Evolutionary conservation across 2,888 invertebrate species (phyloP).

Genomic region (Luffia ferchaultella): DNA sequence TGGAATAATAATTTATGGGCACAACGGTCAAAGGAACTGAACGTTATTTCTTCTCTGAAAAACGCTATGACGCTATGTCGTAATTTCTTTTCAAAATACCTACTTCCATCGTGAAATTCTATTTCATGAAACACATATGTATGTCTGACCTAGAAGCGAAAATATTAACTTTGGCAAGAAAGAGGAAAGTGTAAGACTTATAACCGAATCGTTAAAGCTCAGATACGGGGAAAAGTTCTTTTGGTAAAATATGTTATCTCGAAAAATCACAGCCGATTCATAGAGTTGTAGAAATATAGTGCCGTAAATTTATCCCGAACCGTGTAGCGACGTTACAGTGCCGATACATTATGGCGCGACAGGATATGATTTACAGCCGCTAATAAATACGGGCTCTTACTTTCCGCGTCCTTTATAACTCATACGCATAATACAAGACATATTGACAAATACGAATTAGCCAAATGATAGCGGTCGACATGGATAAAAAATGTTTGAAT

Average conservation of each 20-base stretch:
- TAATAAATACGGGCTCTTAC: constrained; percentile 33
- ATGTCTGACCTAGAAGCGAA: too few relatives aligned
- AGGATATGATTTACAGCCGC: constrained; percentile 32
- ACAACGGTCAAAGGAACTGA: too few relatives aligned
- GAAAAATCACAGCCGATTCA: neutral
- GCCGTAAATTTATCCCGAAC: constrained; percentile 21
- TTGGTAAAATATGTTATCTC: neutral
- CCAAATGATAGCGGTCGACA: neutral
- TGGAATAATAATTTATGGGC: too few relatives aligned
- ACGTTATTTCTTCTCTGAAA: too few relatives aligned
- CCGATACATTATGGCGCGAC: constrained; percentile 38
- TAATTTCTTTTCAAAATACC: too few relatives aligned
- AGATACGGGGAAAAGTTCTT: neutral
- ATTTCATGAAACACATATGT: too few relatives aligned
- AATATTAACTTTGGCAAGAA: too few relatives aligned
- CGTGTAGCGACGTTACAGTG: neutral
- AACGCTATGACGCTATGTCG: too few relatives aligned
- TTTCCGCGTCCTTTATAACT: neutral
- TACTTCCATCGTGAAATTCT: too few relatives aligned
- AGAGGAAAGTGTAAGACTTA: neutral
- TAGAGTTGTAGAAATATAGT: constrained; percentile 22
- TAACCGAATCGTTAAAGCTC: neutral
- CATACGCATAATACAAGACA: neutral
- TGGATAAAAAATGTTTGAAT: too few relatives aligned
- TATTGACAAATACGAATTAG: neutral